Conservation (phyloP, 2,888 invertebrate genomes). For the Choristoneura rosaceana region DNA sequence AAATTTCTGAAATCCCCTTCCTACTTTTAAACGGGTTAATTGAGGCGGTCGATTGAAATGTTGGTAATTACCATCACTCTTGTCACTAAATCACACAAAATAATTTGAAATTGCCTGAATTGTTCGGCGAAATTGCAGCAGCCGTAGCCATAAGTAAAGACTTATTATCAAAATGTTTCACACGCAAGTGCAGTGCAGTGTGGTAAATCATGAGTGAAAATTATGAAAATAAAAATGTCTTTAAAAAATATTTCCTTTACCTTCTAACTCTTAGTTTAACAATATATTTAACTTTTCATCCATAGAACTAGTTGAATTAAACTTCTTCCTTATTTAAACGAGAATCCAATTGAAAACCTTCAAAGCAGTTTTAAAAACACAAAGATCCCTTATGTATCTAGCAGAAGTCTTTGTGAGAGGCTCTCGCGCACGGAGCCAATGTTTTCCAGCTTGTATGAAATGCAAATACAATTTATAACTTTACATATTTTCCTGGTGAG, state of each 20-base stretch:
- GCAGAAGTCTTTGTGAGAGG: constrained; percentile 65
- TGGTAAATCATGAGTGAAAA: no score
- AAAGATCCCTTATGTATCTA: constrained; percentile 55
- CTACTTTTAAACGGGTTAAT: constrained; percentile 22
- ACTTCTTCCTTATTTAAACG: constrained; percentile 29
- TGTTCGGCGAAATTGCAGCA: no score
- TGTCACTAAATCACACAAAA: no score
- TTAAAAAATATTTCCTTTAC: no score
- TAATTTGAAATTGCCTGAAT: no score
- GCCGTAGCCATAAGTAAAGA: no score
- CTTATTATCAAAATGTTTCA: no score
- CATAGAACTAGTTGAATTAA: background rate
- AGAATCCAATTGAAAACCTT: constrained; percentile 34
- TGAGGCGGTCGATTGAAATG: background rate
- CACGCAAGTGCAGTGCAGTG: no score
- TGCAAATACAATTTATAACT: constrained; percentile 84
- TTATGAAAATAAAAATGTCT: no score
- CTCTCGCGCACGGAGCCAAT: constrained; percentile 72
- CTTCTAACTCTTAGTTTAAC: no score
- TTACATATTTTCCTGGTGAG: constrained; percentile 78
- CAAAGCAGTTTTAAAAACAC: constrained; percentile 33
- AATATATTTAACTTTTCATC: no score
- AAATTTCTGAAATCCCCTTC: constrained; percentile 51
- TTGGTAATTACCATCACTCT: background rate
- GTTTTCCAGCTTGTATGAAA: constrained; percentile 78